Percentiles rank a stretch among this genome's conserved stretches.
phyloP scores from a whole-genome alignment of 1,140 invertebrate genomes.

The Anastrepha ludens region DNA sequence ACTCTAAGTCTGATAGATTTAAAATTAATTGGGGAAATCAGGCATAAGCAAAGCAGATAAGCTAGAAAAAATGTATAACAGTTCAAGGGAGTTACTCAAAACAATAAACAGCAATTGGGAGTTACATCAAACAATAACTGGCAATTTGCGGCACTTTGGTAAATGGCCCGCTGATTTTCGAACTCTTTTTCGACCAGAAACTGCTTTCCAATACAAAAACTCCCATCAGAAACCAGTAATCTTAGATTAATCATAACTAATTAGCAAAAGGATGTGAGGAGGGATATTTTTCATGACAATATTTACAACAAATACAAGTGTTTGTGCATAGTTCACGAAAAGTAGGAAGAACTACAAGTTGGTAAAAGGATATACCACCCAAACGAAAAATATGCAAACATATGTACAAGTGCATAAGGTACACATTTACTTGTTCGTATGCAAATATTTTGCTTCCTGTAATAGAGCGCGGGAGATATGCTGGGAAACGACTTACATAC shows the following conservation, averaged over 20 bases:
- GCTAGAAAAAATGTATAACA: too few species aligned
- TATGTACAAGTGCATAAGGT: neutral
- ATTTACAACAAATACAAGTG: neutral
- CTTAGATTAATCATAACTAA: neutral
- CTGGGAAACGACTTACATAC: neutral
- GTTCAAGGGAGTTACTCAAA: too few species aligned
- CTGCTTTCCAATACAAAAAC: too few species aligned
- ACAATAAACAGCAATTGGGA: too few species aligned
- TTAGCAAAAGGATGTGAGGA: slow-evolving; percentile 35
- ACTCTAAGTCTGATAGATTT: too few species aligned
- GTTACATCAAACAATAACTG: too few species aligned
- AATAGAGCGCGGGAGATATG: neutral
- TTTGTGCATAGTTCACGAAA: neutral
- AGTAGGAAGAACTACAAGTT: neutral
- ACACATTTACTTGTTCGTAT: neutral
- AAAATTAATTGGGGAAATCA: too few species aligned
- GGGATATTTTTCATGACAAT: neutral
- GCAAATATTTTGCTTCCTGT: slow-evolving; percentile 30
- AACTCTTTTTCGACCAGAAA: too few species aligned
- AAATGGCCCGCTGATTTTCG: too few species aligned
- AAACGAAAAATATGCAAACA: neutral
- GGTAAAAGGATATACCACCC: neutral
- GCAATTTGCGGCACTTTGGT: too few species aligned
- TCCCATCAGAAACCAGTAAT: neutral
- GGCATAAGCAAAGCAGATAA: too few species aligned